These are phyloP conservation scores for Cavia aperea DNA, from an alignment of 2,113 vertebrate genomes.

Conservation along the genomic window DNA sequence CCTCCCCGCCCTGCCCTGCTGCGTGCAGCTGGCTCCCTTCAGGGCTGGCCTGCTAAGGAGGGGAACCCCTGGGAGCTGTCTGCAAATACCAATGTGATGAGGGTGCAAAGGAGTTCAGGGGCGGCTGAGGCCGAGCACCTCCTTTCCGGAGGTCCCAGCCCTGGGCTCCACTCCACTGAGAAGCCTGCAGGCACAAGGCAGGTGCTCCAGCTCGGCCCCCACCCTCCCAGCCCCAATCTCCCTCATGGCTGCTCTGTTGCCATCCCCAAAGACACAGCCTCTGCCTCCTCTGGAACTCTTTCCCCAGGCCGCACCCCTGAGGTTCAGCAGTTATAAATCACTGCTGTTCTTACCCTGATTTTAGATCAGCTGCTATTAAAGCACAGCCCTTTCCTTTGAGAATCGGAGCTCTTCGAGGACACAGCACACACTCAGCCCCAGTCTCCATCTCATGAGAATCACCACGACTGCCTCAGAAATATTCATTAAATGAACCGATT, in stretches of 20 bases:
- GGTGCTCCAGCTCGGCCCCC: neutral
- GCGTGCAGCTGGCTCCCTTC: neutral
- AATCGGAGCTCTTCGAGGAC: neutral
- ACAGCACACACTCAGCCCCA: neutral
- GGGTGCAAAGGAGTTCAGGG: neutral
- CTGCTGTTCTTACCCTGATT: neutral
- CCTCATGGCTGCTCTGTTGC: neutral
- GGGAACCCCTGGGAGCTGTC: neutral
- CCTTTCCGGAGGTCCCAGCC: neutral
- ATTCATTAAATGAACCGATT: neutral
- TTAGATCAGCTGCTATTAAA: neutral
- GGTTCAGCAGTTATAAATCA: neutral
- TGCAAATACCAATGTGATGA: neutral
- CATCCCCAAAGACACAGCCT: too few relatives aligned
- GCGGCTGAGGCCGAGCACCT: neutral
- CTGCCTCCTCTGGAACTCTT: neutral
- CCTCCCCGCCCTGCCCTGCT: neutral
- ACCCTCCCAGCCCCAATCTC: neutral
- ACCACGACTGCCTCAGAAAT: neutral
- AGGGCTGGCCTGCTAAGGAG: neutral
- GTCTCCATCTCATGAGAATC: neutral
- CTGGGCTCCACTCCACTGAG: neutral
- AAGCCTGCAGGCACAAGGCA: fast-evolving
- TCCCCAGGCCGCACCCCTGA: neutral
- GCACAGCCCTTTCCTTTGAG: neutral